Percentiles rank a stretch among this genome's conserved stretches.
phyloP scores from a whole-genome alignment of 2,797 vertebrate species.

The Hemitrygon akajei region DNA sequence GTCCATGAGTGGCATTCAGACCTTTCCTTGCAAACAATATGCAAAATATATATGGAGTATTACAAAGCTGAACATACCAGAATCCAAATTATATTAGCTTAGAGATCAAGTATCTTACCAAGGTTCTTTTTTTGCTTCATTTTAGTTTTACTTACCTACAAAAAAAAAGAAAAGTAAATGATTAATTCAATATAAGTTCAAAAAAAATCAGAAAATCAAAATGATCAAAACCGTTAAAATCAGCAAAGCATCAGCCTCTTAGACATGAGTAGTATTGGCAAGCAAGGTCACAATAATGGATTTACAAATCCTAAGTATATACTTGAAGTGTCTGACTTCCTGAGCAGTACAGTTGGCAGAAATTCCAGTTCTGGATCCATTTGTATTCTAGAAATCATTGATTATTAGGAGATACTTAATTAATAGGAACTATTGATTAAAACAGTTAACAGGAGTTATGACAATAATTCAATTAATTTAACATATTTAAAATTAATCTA shows the following conservation, averaged over 20 bases:
- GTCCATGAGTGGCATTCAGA: too few species aligned
- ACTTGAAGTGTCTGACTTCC: too few species aligned
- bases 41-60: too few species aligned
- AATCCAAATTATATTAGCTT: neutral
- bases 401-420: neutral
- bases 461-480: neutral
- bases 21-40: too few species aligned
- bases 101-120: constrained; percentile 7
- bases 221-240: neutral
- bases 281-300: too few species aligned
- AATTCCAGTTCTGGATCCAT: neutral
- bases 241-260: too few species aligned
- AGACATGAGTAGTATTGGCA: too few species aligned
- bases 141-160: constrained; percentile 36
- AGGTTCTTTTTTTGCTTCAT: constrained; percentile 17
- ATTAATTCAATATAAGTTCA: neutral
- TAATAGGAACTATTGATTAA: neutral
- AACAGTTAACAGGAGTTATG: neutral
- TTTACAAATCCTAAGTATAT: too few species aligned
- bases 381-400: neutral
- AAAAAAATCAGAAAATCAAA: neutral
- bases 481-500: neutral
- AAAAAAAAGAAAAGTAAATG: constrained; percentile 29
- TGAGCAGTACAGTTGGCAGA: neutral
- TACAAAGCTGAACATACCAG: neutral